These are phyloP conservation scores for Acanthoscelides obtectus DNA, from an alignment of 2,888 invertebrate species.

Conservation along the genomic window DNA sequence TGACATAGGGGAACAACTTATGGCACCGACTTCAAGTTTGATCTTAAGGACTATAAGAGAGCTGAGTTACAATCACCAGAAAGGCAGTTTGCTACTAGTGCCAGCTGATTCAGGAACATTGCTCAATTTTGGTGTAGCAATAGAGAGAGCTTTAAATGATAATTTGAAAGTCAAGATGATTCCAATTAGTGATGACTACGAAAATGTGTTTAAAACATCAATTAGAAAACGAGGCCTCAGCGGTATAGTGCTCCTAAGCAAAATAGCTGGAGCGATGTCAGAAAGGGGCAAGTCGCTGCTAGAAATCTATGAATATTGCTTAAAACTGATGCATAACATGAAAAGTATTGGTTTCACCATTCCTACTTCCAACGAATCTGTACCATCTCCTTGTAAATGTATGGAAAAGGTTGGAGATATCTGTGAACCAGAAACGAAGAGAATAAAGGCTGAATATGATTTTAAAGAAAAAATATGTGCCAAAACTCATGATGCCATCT, in stretches of 20 bases:
- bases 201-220: conserved; percentile 35
- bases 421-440: neutral
- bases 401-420: neutral
- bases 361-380: conserved; percentile 44
- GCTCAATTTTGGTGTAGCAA: conserved; percentile 76
- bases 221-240: conserved; percentile 47
- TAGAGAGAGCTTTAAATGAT: conserved; percentile 63
- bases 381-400: neutral
- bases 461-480: neutral
- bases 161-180: conserved; percentile 54
- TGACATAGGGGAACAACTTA: conserved; percentile 36
- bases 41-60: conserved; percentile 41
- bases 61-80: conserved; percentile 41
- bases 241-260: conserved; percentile 52
- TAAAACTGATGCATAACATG: conserved; percentile 51
- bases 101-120: conserved; percentile 76
- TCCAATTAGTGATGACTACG: conserved; percentile 68
- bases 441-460: conserved; percentile 1
- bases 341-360: conserved; percentile 55
- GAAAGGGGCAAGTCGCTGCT: conserved; percentile 54
- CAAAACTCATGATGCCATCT: neutral
- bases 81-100: conserved; percentile 67
- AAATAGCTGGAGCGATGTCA: conserved; percentile 75
- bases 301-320: conserved; percentile 53
- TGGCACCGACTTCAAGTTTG: conserved; percentile 34